Conservation (phyloP, 2,113 vertebrate genomes). For the Candoia aspera region DNA sequence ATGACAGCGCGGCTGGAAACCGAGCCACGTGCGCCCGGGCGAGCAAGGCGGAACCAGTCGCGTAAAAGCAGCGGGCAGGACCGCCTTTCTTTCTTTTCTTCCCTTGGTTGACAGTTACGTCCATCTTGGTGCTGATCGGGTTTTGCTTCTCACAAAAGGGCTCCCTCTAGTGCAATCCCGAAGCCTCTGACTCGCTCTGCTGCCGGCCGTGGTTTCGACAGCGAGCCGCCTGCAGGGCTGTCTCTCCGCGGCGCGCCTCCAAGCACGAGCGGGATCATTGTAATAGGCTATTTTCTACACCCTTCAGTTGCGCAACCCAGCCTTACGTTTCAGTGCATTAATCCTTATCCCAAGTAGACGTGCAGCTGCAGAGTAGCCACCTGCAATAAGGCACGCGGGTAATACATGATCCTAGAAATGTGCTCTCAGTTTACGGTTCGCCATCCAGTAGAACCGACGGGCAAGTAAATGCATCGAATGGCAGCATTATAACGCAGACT, state of each 20-base stretch:
- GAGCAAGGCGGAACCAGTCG: not conserved
- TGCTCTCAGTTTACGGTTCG: not conserved
- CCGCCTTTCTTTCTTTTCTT: not conserved
- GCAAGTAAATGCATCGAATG: not conserved
- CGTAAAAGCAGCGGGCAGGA: not conserved
- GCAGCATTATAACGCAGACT: not conserved
- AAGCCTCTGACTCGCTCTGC: not conserved
- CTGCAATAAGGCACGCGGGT: not conserved
- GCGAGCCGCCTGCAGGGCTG: not conserved
- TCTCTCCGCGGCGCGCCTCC: not conserved
- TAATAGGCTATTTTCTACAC: not conserved
- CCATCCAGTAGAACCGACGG: not conserved
- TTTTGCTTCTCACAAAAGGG: not conserved
- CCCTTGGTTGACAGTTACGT: not conserved
- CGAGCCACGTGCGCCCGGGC: not conserved
- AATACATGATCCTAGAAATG: not conserved
- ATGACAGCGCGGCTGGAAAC: slow-evolving; percentile 41
- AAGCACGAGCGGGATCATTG: not conserved
- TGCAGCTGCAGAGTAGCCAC: not conserved
- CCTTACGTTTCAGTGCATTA: not conserved
- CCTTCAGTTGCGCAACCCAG: not conserved
- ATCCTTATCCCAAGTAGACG: not conserved
- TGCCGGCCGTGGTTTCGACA: not conserved
- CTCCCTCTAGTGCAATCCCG: not conserved
- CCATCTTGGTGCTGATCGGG: not conserved